Evolutionary conservation across 2,797 vertebrate genomes (phyloP).

Genomic region (Glyptemys insculpta): DNA sequence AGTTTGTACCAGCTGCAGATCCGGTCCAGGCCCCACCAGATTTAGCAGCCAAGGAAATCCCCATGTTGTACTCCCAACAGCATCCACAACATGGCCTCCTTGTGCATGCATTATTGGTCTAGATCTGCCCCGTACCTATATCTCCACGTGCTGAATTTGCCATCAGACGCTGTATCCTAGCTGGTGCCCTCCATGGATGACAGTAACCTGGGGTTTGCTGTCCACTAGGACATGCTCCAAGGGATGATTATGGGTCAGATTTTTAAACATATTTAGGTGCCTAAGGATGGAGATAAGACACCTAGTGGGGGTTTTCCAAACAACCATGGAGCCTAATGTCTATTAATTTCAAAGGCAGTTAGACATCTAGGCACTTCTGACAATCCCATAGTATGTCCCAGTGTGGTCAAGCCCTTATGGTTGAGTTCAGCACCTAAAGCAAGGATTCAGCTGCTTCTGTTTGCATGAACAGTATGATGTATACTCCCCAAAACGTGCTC

Average conservation of each 20-base stretch:
- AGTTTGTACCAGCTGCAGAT: background rate
- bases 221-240: too few species aligned
- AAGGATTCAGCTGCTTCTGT: background rate
- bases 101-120: background rate
- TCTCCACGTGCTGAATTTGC: background rate
- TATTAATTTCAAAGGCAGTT: background rate
- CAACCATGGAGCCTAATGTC: background rate
- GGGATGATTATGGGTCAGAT: background rate
- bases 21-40: background rate
- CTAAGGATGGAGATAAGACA: background rate
- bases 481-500: too few species aligned
- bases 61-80: background rate
- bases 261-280: background rate
- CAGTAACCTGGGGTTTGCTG: background rate
- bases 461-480: too few species aligned
- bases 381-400: background rate
- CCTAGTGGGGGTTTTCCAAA: background rate
- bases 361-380: too few species aligned
- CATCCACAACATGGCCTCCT: too few species aligned
- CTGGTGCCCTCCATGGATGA: background rate
- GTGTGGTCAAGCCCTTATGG: too few species aligned
- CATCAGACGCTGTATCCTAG: background rate
- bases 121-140: background rate
- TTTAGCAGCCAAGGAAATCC: background rate
- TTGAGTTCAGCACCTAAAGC: too few species aligned